Conservation (phyloP, 2,797 vertebrate species). For the Antennarius maculatus region DNA sequence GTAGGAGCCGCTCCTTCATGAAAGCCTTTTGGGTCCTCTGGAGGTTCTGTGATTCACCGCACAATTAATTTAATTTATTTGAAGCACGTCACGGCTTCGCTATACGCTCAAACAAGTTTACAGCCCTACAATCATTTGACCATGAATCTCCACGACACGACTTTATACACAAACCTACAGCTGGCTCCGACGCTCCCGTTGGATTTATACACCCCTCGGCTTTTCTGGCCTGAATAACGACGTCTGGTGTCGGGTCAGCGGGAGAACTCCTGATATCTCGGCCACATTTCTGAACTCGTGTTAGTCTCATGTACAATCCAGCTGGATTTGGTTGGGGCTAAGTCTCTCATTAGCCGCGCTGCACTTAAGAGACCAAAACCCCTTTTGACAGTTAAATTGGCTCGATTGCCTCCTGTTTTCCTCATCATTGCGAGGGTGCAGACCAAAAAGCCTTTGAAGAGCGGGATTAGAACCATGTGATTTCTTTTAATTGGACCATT, state of each 20-base stretch:
- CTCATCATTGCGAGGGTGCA: conserved; percentile 75
- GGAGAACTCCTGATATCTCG: conserved; percentile 73
- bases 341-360: conserved; percentile 80
- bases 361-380: conserved; percentile 79
- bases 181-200: conserved; percentile 1
- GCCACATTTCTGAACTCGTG: conserved; percentile 75
- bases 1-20: conserved; percentile 3
- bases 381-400: conserved; percentile 82
- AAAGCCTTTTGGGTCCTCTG: background rate
- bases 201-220: conserved; percentile 18
- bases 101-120: background rate
- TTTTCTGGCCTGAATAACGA: conserved; percentile 39
- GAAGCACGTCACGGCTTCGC: background rate
- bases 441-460: conserved; percentile 81
- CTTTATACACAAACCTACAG: conserved; percentile 7
- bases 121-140: conserved; percentile 2
- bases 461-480: conserved; percentile 84
- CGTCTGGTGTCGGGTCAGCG: conserved; percentile 67
- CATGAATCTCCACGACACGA: conserved; percentile 29
- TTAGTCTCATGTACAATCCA: conserved; percentile 79
- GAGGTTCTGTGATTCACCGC: background rate
- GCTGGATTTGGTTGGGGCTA: conserved; percentile 81
- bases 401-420: conserved; percentile 81
- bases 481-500: conserved; percentile 85
- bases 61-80: conserved; percentile 6